phyloP scores from a whole-genome alignment of 2,113 vertebrate species.

The Salvator merianae region DNA sequence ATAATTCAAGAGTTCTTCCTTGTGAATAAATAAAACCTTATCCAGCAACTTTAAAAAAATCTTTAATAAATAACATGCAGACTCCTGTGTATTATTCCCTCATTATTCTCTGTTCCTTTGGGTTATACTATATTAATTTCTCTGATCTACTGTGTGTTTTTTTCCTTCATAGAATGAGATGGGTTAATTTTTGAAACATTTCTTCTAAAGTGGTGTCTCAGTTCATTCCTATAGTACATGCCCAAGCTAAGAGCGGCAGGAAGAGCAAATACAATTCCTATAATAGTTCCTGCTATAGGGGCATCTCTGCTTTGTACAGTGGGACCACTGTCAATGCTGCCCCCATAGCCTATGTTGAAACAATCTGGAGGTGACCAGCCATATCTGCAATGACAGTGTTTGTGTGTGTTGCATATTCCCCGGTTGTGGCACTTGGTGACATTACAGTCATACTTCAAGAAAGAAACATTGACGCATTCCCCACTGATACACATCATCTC shows the following conservation, averaged over 20 bases:
- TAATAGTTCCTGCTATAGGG: neutral
- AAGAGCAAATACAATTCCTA: neutral
- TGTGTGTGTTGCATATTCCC: conserved; percentile 85
- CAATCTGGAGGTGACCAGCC: conserved; percentile 83
- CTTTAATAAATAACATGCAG: neutral
- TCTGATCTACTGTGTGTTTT: neutral
- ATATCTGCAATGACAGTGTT: conserved; percentile 84
- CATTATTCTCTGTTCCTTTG: neutral
- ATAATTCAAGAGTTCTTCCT: neutral
- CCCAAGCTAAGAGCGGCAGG: neutral
- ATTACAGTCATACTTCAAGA: conserved; percentile 10
- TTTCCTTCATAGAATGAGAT: neutral
- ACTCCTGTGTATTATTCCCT: neutral
- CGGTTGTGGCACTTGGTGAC: conserved; percentile 42
- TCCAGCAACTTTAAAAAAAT: neutral
- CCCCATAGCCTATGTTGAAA: conserved; percentile 78
- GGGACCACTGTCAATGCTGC: conserved; percentile 87
- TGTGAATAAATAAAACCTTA: neutral
- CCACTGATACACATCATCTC: neutral
- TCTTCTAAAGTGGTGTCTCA: neutral
- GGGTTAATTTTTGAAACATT: neutral
- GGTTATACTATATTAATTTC: neutral
- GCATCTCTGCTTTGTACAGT: conserved; percentile 24
- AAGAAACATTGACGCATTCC: neutral
- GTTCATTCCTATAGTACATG: neutral